These are phyloP conservation scores for Lithophane socia DNA, from an alignment of 2,888 invertebrate species.

Conservation along the genomic window DNA sequence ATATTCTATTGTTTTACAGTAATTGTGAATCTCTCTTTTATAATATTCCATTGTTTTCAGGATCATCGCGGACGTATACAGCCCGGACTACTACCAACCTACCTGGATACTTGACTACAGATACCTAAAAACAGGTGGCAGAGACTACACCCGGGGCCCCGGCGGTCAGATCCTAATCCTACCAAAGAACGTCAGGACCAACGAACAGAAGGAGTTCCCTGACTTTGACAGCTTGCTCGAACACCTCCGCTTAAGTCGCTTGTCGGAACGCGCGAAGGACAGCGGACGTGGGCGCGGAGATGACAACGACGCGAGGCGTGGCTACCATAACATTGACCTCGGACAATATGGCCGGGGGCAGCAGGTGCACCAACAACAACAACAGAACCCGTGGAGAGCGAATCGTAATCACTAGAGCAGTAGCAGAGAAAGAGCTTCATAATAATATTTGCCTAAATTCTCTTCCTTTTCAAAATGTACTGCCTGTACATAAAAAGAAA, in stretches of 20 bases:
- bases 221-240: conserved; percentile 83
- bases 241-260: conserved; percentile 75
- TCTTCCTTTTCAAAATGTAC: background rate
- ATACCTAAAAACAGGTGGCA: conserved; percentile 83
- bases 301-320: conserved; percentile 33
- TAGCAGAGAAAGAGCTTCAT: background rate
- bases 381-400: conserved; percentile 37
- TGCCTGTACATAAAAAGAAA: background rate
- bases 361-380: conserved; percentile 22
- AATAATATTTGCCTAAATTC: background rate
- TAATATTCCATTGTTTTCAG: conserved; percentile 64
- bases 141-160: conserved; percentile 82
- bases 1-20: background rate
- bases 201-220: conserved; percentile 76
- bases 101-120: conserved; percentile 83
- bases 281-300: conserved; percentile 40
- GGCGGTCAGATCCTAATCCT: conserved; percentile 84
- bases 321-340: conserved; percentile 8
- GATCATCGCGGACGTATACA: conserved; percentile 79
- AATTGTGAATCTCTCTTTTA: background rate
- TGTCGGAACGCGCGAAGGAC: conserved; percentile 66
- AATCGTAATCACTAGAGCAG: conserved; percentile 23
- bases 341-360: conserved; percentile 39
- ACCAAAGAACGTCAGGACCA: conserved; percentile 75
- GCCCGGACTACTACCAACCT: conserved; percentile 83